A percentile compares a stretch with the other conserved stretches of the same genome.
Evolutionary conservation across 2,797 vertebrate genomes (phyloP).

Genomic region (Dicrostonyx torquatus): DNA sequence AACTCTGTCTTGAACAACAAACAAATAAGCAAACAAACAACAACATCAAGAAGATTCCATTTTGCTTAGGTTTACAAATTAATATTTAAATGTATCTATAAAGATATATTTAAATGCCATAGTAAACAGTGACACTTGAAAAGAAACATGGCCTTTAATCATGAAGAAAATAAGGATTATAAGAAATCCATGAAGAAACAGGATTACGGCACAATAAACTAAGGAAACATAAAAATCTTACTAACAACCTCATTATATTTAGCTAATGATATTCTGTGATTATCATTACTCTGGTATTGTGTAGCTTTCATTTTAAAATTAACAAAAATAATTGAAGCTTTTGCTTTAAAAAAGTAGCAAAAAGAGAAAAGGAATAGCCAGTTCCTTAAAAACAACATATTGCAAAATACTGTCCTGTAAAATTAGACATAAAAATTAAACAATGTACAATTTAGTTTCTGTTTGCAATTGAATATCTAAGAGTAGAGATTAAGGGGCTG

Average conservation of each 20-base stretch:
- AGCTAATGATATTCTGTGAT: not conserved
- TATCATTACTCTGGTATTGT: not conserved
- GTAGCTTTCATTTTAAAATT: not conserved
- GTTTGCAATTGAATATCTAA: not conserved
- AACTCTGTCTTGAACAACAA: not conserved
- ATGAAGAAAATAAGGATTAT: not conserved
- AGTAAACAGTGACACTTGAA: not conserved
- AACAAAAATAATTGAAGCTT: not conserved
- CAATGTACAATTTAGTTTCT: not conserved
- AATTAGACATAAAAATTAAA: not conserved
- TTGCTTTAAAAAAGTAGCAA: not conserved
- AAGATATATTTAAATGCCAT: not conserved
- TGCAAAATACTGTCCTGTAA: not conserved
- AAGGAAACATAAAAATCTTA: not conserved
- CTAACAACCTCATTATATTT: not conserved
- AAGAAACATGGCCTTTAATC: not conserved
- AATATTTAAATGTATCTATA: not conserved
- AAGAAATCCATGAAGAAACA: not conserved
- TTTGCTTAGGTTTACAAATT: slow-evolving; percentile 28
- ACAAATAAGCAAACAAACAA: not conserved
- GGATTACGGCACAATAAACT: not conserved
- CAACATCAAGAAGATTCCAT: not conserved
- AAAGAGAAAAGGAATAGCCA: not conserved
- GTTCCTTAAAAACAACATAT: not conserved
- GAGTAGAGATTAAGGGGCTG: not conserved